phyloP scores from a whole-genome alignment of 2,797 vertebrate species.

The Geotrypetes seraphini region DNA sequence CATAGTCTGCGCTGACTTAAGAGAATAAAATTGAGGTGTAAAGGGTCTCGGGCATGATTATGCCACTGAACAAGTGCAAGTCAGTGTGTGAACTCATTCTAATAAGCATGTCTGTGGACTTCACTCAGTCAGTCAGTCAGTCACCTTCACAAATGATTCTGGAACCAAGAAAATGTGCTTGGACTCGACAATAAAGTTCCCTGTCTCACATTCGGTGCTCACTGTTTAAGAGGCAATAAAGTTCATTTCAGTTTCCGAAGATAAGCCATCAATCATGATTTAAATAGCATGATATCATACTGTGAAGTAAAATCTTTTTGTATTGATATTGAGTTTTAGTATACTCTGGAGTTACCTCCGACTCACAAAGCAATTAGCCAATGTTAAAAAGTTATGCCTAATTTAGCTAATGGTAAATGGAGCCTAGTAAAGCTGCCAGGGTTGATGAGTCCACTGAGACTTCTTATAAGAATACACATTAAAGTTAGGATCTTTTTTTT shows the following conservation, averaged over 20 bases:
- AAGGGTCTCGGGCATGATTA: too few species aligned
- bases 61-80: too few species aligned
- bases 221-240: background rate
- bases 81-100: too few species aligned
- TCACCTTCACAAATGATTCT: background rate
- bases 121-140: accelerated
- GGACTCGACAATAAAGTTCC: background rate
- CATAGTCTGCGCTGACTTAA: background rate
- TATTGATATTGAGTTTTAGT: constrained; percentile 29
- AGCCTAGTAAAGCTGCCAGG: constrained; percentile 40
- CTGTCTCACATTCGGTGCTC: background rate
- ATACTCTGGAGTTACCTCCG: constrained; percentile 36
- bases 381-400: constrained; percentile 51
- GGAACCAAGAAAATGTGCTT: background rate
- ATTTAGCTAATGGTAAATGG: constrained; percentile 57
- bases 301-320: constrained; percentile 16
- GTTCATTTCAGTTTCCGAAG: background rate
- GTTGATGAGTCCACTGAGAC: constrained; percentile 40
- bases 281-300: constrained; percentile 13
- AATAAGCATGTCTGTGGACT: background rate
- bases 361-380: constrained; percentile 53
- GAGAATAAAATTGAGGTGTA: background rate
- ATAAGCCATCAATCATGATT: constrained; percentile 8
- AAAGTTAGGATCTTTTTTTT: constrained; percentile 25
- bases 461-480: constrained; percentile 32